phyloP scores from a whole-genome alignment of 2,797 vertebrate species.

The Anguilla anguilla region DNA sequence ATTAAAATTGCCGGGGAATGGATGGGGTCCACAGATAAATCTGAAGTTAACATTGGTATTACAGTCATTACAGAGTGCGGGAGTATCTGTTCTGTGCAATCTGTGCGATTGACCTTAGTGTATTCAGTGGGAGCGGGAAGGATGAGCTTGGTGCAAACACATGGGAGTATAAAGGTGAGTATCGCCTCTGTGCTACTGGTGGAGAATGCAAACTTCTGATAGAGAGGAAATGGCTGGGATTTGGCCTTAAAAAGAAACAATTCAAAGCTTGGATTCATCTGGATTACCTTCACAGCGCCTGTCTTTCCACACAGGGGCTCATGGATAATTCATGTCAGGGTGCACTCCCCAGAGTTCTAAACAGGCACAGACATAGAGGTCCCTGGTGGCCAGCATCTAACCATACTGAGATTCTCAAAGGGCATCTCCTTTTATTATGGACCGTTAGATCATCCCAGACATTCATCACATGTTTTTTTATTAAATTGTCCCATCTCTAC shows the following conservation, averaged over 20 bases:
- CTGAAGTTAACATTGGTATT: background rate
- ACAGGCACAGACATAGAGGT: background rate
- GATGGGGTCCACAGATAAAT: background rate
- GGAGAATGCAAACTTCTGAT: background rate
- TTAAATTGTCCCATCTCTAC: background rate
- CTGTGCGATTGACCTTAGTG: background rate
- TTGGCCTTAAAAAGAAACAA: background rate
- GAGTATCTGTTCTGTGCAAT: background rate
- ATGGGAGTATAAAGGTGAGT: background rate
- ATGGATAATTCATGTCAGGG: constrained; percentile 1
- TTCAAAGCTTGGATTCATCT: background rate
- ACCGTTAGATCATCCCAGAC: background rate
- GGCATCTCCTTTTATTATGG: background rate
- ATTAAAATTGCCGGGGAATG: background rate
- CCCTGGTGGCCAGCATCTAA: background rate
- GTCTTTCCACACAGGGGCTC: background rate
- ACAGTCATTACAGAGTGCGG: background rate
- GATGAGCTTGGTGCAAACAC: background rate
- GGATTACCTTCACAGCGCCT: constrained; percentile 4
- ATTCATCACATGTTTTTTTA: background rate
- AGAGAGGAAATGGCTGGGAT: background rate
- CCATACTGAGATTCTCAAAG: background rate
- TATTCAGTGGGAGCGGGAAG: constrained; percentile 2
- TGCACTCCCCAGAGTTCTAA: constrained; percentile 5
- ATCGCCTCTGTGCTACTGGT: background rate